Percentiles rank a stretch among this genome's conserved stretches.
These are phyloP conservation scores for Megalopta genalis DNA, from an alignment of 1,140 invertebrate species.

Conservation along the genomic window DNA sequence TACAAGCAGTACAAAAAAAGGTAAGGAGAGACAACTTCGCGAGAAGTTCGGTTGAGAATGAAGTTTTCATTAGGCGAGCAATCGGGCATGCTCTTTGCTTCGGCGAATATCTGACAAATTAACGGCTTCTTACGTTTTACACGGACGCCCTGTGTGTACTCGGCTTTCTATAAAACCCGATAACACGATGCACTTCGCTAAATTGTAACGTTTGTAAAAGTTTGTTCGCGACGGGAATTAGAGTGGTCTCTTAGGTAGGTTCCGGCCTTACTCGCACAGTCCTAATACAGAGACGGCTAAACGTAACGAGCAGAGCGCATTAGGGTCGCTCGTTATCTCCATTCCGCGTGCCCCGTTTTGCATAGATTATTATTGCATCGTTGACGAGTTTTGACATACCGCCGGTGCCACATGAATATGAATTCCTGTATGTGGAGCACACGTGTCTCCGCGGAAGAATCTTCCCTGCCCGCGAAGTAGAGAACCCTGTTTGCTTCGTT, in stretches of 20 bases:
- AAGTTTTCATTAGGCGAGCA: no score
- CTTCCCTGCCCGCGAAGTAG: background rate
- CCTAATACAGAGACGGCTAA: constrained; percentile 1
- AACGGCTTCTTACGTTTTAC: no score
- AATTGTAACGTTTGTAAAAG: background rate
- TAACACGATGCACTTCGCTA: no score
- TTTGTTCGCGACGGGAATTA: background rate
- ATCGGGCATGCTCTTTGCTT: no score
- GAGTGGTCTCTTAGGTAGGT: background rate
- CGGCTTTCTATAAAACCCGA: no score
- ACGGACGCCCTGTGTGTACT: no score
- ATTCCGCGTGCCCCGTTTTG: background rate
- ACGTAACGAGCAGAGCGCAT: constrained; percentile 10
- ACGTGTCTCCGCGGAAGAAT: background rate
- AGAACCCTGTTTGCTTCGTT: background rate
- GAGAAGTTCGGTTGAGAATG: no score
- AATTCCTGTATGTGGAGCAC: background rate
- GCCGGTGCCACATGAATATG: background rate
- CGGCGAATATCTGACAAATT: no score
- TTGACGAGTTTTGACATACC: constrained; percentile 12
- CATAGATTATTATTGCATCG: constrained; percentile 20
- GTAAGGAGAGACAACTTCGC: no score
- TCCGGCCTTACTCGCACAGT: background rate
- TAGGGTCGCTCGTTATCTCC: constrained; percentile 12
- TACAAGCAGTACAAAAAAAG: no score